Conservation (phyloP, 2,888 invertebrate species). For the Drosophila cracens region DNA sequence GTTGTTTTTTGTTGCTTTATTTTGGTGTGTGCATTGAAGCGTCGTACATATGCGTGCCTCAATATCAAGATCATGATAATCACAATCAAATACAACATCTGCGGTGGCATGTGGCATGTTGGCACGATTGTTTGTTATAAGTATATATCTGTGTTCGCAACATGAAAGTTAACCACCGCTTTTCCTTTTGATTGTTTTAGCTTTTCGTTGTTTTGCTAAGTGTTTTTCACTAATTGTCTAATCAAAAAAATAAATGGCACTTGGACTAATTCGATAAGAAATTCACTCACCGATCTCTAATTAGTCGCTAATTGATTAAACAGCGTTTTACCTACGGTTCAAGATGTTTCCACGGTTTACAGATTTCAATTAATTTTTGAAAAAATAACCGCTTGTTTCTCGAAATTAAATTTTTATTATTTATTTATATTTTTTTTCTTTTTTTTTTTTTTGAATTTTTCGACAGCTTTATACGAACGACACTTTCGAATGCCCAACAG, state of each 20-base stretch:
- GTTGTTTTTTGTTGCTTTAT: slow-evolving; percentile 11
- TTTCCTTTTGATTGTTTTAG: slow-evolving; percentile 45
- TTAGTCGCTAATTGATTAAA: neutral
- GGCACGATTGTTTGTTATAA: slow-evolving; percentile 20
- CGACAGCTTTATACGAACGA: slow-evolving; percentile 9
- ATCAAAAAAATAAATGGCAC: neutral
- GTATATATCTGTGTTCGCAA: neutral
- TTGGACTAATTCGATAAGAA: slow-evolving; percentile 1
- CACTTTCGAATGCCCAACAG: neutral
- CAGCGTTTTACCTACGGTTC: slow-evolving; percentile 8
- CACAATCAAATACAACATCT: slow-evolving; percentile 43
- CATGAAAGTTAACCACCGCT: slow-evolving; percentile 41
- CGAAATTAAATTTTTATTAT: neutral
- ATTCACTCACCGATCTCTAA: neutral
- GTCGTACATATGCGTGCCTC: slow-evolving; percentile 73
- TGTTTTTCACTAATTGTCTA: slow-evolving; percentile 6
- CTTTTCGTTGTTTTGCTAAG: slow-evolving; percentile 22
- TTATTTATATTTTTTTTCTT: neutral
- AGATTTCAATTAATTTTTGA: neutral
- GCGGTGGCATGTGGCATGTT: slow-evolving; percentile 33
- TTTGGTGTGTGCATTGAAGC: slow-evolving; percentile 69
- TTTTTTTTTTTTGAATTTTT: slow-evolving; percentile 14
- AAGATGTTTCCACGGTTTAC: neutral
- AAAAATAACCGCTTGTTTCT: neutral
- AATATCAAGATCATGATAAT: slow-evolving; percentile 75